phyloP scores from a whole-genome alignment of 2,888 invertebrate genomes.

The Saturnia japonica region DNA sequence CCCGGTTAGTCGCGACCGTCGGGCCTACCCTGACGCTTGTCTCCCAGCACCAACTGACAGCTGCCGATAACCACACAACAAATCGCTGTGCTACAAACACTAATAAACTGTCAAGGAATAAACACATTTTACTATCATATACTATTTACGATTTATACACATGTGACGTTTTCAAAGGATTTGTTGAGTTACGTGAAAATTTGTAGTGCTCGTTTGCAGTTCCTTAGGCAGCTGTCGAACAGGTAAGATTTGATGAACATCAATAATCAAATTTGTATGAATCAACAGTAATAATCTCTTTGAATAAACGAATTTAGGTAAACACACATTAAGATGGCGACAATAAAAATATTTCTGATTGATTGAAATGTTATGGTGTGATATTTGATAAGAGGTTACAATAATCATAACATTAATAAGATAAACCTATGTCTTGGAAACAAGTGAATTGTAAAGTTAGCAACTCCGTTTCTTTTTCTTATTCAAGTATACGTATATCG shows the following conservation, averaged over 20 bases:
- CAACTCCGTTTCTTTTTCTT: neutral
- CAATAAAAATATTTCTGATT: neutral
- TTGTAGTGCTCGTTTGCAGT: slow-evolving; percentile 52
- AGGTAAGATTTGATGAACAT: slow-evolving; percentile 52
- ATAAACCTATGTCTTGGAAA: neutral
- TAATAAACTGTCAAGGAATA: slow-evolving; percentile 41
- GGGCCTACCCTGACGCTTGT: slow-evolving; percentile 53
- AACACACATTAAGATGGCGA: neutral
- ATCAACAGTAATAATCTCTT: neutral
- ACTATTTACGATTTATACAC: slow-evolving; percentile 27
- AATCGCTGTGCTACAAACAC: slow-evolving; percentile 46
- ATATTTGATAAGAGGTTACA: slow-evolving; percentile 46
- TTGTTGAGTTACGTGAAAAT: slow-evolving; percentile 61
- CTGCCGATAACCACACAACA: slow-evolving; percentile 55
- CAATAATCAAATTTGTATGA: slow-evolving; percentile 9
- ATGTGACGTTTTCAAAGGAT: slow-evolving; percentile 41
- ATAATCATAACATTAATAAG: slow-evolving; percentile 32
- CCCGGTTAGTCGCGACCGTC: slow-evolving; percentile 60
- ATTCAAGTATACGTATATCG: neutral
- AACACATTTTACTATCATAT: slow-evolving; percentile 26
- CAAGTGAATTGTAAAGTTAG: neutral
- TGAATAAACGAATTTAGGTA: neutral
- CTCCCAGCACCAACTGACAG: slow-evolving; percentile 57
- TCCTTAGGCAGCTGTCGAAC: slow-evolving; percentile 64
- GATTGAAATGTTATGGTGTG: neutral